A percentile compares a stretch with the other conserved stretches of the same genome.
These are phyloP conservation scores for Erythrolamprus reginae DNA, from an alignment of 2,113 vertebrate genomes.

Conservation along the genomic window DNA sequence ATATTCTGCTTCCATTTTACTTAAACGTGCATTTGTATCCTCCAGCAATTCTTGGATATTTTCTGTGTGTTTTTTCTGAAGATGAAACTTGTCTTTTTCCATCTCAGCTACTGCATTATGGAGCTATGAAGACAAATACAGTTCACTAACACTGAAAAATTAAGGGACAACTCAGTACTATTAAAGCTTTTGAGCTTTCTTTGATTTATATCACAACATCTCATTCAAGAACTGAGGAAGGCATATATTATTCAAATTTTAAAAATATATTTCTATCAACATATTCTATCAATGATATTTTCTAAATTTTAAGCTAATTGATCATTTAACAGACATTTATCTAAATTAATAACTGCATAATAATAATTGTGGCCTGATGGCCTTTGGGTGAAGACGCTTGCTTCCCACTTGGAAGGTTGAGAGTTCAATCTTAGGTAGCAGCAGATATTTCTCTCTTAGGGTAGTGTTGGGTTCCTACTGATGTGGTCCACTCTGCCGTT, in stretches of 20 bases:
- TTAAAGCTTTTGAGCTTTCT: not conserved
- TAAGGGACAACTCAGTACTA: not conserved
- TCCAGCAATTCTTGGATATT: constrained; percentile 87
- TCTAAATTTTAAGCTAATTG: not conserved
- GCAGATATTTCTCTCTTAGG: not conserved
- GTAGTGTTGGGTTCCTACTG: too few relatives aligned
- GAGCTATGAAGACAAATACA: constrained; percentile 66
- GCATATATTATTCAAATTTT: not conserved
- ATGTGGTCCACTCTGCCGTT: too few relatives aligned
- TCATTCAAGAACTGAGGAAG: not conserved
- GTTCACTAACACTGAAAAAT: not conserved
- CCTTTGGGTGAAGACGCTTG: not conserved
- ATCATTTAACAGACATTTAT: not conserved
- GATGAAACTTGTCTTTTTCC: constrained; percentile 89
- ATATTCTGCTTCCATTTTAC: constrained; percentile 85
- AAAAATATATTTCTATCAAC: not conserved
- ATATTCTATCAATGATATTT: not conserved
- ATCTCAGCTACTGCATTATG: constrained; percentile 78
- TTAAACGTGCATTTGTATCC: constrained; percentile 81
- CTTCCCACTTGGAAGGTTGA: not conserved
- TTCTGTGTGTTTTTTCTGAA: constrained; percentile 85
- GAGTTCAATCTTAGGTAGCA: not conserved
- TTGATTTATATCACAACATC: not conserved
- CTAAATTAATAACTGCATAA: not conserved
- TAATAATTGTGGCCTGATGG: not conserved